A percentile compares a stretch with the other conserved stretches of the same genome.
Conservation (phyloP, 2,888 invertebrate species). For the Serrognathus titanus region DNA sequence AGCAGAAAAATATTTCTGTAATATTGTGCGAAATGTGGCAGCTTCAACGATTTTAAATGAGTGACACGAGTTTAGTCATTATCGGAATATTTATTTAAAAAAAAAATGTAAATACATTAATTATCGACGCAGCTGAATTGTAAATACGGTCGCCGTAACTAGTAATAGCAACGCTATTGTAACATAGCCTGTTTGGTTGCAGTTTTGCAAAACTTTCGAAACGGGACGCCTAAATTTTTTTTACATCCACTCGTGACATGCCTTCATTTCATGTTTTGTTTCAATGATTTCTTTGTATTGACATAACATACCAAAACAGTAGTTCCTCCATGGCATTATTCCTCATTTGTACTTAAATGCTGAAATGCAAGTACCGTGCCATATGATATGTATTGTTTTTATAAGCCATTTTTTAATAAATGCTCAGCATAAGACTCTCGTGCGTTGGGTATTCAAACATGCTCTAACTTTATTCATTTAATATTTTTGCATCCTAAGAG, state of each 20-base stretch:
- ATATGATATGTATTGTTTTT: slow-evolving; percentile 24
- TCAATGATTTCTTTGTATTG: slow-evolving; percentile 9
- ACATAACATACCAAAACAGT: slow-evolving; percentile 20
- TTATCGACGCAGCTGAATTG: slow-evolving; percentile 1
- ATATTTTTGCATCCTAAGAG: too few relatives aligned
- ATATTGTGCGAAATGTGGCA: too few relatives aligned
- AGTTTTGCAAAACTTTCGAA: too few relatives aligned
- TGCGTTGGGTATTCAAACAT: background rate
- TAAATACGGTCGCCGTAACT: background rate
- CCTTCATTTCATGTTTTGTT: slow-evolving; percentile 23
- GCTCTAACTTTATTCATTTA: background rate
- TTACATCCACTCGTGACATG: background rate
- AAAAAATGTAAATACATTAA: background rate
- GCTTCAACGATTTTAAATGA: too few relatives aligned
- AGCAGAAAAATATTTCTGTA: background rate
- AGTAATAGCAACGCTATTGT: too few relatives aligned
- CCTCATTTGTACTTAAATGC: slow-evolving; percentile 29
- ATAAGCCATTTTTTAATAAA: background rate
- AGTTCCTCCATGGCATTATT: slow-evolving; percentile 29
- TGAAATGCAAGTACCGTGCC: slow-evolving; percentile 29
- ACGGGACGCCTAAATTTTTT: too few relatives aligned
- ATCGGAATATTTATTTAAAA: too few relatives aligned
- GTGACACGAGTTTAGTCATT: too few relatives aligned
- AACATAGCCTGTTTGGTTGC: too few relatives aligned
- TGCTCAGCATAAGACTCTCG: background rate